phyloP scores from a whole-genome alignment of 1,140 invertebrate species.

The Pristionchus pacificus region DNA sequence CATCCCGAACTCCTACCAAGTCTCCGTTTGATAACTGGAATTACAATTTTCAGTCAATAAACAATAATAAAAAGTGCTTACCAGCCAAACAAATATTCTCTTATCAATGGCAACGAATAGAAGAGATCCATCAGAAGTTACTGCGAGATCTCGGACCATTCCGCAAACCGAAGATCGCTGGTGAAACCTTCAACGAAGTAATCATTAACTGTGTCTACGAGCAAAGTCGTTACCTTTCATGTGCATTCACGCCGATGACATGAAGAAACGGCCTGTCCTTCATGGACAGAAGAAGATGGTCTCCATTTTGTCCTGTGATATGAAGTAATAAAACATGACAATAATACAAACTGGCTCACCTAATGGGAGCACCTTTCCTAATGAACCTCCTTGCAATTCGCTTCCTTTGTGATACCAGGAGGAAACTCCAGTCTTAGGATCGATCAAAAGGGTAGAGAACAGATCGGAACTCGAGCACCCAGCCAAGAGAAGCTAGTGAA shows the following conservation, averaged over 20 bases:
- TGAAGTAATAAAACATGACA: conserved; percentile 14
- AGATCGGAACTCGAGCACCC: conserved; percentile 24
- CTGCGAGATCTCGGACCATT: conserved; percentile 8
- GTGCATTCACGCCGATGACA: conserved; percentile 19
- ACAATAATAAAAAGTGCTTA: conserved; percentile 6
- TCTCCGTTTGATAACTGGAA: conserved; percentile 29
- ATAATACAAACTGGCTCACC: conserved; percentile 13
- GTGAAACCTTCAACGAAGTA: neutral
- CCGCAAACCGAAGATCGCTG: conserved; percentile 20
- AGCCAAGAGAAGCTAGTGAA: conserved; percentile 30
- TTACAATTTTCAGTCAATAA: neutral
- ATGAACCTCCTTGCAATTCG: conserved; percentile 28
- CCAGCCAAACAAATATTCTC: conserved; percentile 27
- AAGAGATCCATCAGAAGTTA: conserved; percentile 23
- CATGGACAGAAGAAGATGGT: conserved; percentile 27
- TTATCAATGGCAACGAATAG: conserved; percentile 22
- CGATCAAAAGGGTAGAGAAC: conserved; percentile 29
- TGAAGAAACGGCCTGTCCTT: conserved; percentile 30
- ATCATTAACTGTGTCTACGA: conserved; percentile 1
- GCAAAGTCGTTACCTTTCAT: conserved; percentile 19
- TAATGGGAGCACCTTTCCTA: conserved; percentile 22
- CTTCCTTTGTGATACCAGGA: conserved; percentile 33
- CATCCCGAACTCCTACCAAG: conserved; percentile 27
- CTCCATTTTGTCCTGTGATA: conserved; percentile 18
- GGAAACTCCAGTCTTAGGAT: conserved; percentile 31